Base-by-base conservation (phyloP, 1,140 invertebrate species). In the Trypoxylus dichotomus region DNA sequence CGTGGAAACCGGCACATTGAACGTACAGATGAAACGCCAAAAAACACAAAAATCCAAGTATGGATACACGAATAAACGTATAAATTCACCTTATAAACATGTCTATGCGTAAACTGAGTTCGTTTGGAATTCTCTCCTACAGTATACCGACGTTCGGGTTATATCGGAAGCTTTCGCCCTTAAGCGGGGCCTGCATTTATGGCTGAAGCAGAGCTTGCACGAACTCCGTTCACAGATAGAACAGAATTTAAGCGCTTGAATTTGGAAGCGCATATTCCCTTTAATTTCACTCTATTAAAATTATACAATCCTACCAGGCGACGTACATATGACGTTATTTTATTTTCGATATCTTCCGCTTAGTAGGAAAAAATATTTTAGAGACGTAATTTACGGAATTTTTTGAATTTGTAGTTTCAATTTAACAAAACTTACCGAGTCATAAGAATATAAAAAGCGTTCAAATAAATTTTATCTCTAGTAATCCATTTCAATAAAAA, bases 41-140 rank as follows among this genome's bases (percentile, higher is more conserved):
- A 21, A 58, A 58, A 58, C 47, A 58, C 47, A 58, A 68, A 24
- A 29, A 54, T n/a, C 47, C 24, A 27, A 68, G 60, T 24, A 68
- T 11, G 24, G 21, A 29, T 68, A 27, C 60, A 24, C 60, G 60
- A 68, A 68, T 29, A 68, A 29, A 68, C 60, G 60, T 68, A 68
- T 13, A 68, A 68, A 68, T 68, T 68, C 60, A 68, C 24, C 27
- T 68, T 29, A 68, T 68, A 68, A 68, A 68, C 60, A 68, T 68
- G 19, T 68, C 60, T 24, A 27, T 27, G 27, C 8, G 24, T 21
- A 24, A 68, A 68, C 60, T 68, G 60, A 68, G 27, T 68, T 25
- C 60, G 60, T 68, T 68, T 25, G 21, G 60, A 68, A 68, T 68
- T 68, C 60, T 68, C 60, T 68, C 60, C 11, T 29, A 29, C 60